Conservation (phyloP, 2,113 vertebrate species). For the Spermophilus dauricus region DNA sequence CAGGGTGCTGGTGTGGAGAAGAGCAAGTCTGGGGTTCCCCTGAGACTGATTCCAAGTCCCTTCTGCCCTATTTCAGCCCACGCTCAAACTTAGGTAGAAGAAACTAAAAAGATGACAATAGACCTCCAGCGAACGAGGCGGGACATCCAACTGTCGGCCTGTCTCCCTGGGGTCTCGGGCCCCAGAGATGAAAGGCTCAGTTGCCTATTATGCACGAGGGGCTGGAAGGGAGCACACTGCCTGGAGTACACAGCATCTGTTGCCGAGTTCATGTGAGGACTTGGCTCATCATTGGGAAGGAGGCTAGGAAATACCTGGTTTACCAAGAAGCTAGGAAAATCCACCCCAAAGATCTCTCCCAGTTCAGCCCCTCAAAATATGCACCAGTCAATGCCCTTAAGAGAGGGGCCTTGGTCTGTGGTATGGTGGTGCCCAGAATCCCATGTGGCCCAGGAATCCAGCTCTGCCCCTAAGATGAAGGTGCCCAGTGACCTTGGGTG, state of each 20-base stretch:
- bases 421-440: neutral
- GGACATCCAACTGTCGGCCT: neutral
- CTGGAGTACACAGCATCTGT: constrained; percentile 81
- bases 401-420: neutral
- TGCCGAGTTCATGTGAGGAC: constrained; percentile 71
- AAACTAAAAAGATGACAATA: neutral
- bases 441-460: neutral
- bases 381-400: neutral
- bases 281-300: constrained; percentile 67
- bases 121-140: neutral
- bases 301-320: constrained; percentile 72
- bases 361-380: neutral
- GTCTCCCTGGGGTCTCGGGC: neutral
- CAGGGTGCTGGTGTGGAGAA: neutral
- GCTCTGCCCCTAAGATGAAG: neutral
- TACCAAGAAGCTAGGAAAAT: constrained; percentile 66
- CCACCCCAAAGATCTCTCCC: neutral
- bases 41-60: too few relatives aligned
- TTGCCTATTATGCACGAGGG: constrained; percentile 42
- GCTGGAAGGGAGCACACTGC: constrained; percentile 66
- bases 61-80: neutral
- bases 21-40: neutral
- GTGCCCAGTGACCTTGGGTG: constrained; percentile 13
- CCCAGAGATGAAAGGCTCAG: neutral
- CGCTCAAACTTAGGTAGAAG: neutral